Base-by-base conservation (phyloP, 53 echinoderm and acorn worm species). In the Hippasteria phrygiana region DNA sequence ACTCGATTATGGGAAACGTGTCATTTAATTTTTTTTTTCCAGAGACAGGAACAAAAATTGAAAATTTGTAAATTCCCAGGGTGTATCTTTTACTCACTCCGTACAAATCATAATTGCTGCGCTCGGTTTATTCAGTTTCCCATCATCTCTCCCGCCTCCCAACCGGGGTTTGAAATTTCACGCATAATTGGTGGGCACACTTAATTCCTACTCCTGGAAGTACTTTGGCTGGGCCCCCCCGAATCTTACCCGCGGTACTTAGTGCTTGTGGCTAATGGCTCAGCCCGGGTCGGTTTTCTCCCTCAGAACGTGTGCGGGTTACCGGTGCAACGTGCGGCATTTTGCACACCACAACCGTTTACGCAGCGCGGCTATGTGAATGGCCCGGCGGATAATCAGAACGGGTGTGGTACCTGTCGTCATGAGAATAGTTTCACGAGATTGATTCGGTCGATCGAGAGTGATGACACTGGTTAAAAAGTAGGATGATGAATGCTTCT, bases 111-210 rank as follows among this genome's bases (percentile, higher is more conserved):
- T 6, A 6, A 78, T 37, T 11, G 40, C 40, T 3, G 18, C 20
- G 27, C 9, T 59, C 16, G 39, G 28, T 5, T 62, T 62, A 43
- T 63, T 63, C 80, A 18, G 11, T 59, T 20, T 79, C 43, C n/a
- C 22, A n/a, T 40, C 79, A 59, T 43, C 32, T 42, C 14, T 13
- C 26, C 43, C 20, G 43, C 22, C n/a, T n/a, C n/a, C n/a, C 24
- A 20, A 73, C 73, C n/a, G 35, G n/a, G 43, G 42, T 42, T 73
- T 73, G 73, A 82, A 63, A 82, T 82, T 82, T 80, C 80, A 80
- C 24, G 80, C 63, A 80, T 80, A 80, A 80, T 80, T 80, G 80
- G 62, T 63, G 36, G 39, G 80, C 63, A 65, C 65, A 82, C 82
- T 82, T 45, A 64, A 82, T 82, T 82, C 65, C 66, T 14, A 22